Conservation (phyloP, 2,888 invertebrate species). For the Diarsia mendica region DNA sequence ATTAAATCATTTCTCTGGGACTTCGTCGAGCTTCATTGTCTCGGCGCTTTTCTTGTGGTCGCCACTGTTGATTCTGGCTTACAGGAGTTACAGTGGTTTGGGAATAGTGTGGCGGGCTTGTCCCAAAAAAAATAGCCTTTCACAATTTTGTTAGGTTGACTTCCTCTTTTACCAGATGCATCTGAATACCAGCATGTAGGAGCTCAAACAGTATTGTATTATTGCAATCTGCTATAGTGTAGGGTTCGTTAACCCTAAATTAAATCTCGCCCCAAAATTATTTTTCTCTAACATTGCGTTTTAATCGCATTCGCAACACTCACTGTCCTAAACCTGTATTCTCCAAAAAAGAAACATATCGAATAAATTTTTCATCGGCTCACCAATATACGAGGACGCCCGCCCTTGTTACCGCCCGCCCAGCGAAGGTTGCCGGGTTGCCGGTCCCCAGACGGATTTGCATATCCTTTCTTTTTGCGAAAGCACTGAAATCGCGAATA, state of each 20-base stretch:
- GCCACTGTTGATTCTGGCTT: no score
- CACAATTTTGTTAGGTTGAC: neutral
- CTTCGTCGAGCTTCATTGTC: no score
- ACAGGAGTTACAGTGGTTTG: no score
- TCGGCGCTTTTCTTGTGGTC: no score
- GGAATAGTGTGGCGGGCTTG: no score
- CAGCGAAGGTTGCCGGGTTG: slow-evolving; percentile 52
- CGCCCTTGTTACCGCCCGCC: slow-evolving; percentile 51
- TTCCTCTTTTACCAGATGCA: neutral
- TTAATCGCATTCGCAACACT: slow-evolving; percentile 33
- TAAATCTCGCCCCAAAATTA: neutral
- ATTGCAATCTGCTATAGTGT: no score
- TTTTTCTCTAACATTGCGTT: slow-evolving; percentile 12
- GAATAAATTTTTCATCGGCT: slow-evolving; percentile 78
- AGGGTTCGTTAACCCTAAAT: no score
- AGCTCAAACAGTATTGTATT: no score
- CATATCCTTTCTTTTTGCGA: slow-evolving; percentile 70
- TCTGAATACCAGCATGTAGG: no score
- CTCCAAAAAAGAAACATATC: slow-evolving; percentile 67
- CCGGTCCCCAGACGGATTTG: slow-evolving; percentile 67
- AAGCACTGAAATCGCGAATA: slow-evolving; percentile 70
- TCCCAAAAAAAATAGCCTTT: no score
- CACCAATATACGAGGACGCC: slow-evolving; percentile 76
- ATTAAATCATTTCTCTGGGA: no score
- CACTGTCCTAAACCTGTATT: slow-evolving; percentile 30